A percentile compares a stretch with the other conserved stretches of the same genome.
Evolutionary conservation across 2,113 vertebrate species (phyloP).

Genomic region (Pituophis catenifer): DNA sequence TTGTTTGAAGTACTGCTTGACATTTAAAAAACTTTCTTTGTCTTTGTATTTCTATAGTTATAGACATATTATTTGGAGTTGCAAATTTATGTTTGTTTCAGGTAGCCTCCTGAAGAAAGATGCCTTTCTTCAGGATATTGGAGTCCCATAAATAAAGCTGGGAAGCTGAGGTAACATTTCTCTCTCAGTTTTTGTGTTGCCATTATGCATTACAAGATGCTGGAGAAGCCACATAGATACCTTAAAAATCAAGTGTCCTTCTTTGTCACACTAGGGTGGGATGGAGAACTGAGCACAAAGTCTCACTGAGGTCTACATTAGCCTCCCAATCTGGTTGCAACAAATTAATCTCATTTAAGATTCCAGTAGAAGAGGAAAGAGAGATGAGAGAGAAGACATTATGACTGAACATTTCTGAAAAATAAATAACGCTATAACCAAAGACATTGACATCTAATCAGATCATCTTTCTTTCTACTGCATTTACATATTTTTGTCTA

Average conservation of each 20-base stretch:
- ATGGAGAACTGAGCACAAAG: too few species aligned
- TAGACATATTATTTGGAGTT: not conserved
- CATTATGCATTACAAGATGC: not conserved
- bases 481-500: constrained; percentile 2
- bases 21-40: not conserved
- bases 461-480: not conserved
- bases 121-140: not conserved
- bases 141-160: not conserved
- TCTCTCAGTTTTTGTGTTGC: not conserved
- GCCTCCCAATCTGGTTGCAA: not conserved
- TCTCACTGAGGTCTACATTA: not conserved
- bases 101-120: too few species aligned
- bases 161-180: not conserved
- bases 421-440: not conserved
- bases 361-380: not conserved
- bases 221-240: not conserved
- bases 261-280: too few species aligned
- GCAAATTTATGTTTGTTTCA: not conserved
- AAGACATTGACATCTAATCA: not conserved
- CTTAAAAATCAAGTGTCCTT: too few species aligned
- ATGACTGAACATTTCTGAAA: not conserved
- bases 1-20: not conserved
- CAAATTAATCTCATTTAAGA: not conserved
- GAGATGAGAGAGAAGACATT: not conserved
- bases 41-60: not conserved